phyloP scores from a whole-genome alignment of 2,797 vertebrate genomes.

The Tenualosa thibaudeaui region DNA sequence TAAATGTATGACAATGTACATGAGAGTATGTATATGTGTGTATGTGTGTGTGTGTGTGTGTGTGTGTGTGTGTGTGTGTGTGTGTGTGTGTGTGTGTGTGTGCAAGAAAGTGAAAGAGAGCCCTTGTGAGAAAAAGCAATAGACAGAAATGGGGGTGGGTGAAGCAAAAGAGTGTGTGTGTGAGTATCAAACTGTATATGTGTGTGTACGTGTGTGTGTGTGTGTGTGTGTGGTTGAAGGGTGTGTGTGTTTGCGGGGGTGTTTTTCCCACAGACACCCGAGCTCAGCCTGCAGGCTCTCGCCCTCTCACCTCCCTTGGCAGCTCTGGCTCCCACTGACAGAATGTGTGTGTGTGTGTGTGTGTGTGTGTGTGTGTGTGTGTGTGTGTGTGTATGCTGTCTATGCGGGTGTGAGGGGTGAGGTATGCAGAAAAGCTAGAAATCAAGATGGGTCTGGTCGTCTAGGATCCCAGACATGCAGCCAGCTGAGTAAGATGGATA shows the following conservation, averaged over 20 bases:
- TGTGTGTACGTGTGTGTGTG: not conserved
- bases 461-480: not conserved
- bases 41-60: no score
- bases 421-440: not conserved
- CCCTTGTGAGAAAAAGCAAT: no score
- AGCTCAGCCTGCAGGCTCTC: constrained; percentile 8
- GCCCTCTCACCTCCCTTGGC: constrained; percentile 6
- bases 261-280: constrained; percentile 15
- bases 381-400: not conserved
- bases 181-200: not conserved
- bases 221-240: not conserved
- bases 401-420: not conserved
- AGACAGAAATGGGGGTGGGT: not conserved
- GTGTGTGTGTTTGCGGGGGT: not conserved
- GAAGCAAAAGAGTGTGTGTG: not conserved
- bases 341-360: not conserved
- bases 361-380: constrained; percentile 8
- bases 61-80: no score
- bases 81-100: no score
- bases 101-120: no score
- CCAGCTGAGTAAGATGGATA: not conserved
- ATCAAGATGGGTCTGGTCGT: not conserved
- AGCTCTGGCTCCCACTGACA: not conserved
- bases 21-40: no score
- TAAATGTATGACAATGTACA: no score